Base-by-base conservation (phyloP, 2,888 invertebrate genomes). In the Apantesis nais region DNA sequence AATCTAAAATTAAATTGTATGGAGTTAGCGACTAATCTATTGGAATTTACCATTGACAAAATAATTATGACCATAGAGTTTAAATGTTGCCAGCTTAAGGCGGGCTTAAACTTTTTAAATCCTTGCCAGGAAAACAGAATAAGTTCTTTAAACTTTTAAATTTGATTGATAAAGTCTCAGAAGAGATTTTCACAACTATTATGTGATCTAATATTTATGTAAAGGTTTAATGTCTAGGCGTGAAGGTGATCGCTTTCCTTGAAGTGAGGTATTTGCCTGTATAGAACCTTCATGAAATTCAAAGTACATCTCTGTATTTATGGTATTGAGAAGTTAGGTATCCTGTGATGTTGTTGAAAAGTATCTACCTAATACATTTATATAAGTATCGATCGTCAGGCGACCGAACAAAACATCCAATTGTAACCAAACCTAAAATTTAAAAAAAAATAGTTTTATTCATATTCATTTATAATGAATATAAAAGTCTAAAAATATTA, bases 1-100 rank as follows among this genome's bases (percentile, higher is more conserved):
- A 80, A 81, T 82, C 77, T 72, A 67, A 52, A 61, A 44, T 41
- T 62, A 65, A 39, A 62, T 58, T 66, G 52, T 58, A 67, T 22
- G 58, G 16, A 0, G 25, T 29, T 63, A 71, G 58, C 8, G 29
- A 44, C 22, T 61, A 65, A 64, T 65, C 52, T 61, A 48, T 29
- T 71, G 55, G 39, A 39, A 11, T 48, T 61, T 61, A 61, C 60
- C 29, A 64, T 9, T 41, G 44, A 31, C 61, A 58, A 55, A 34
- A 55, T 55, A 65, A 37, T 65, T 60, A 65, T 58, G 44, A 60
- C 34, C 29, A 29, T 19, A 65, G 34, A 34, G 29, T 41, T 60
- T 14, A 12, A 14, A 61, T 34, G 44, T 61, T 67, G 16, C 44
- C 19, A 31, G 34, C 60, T 29, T 19, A 19, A 66, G 7, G n/a